Base-by-base conservation (phyloP, 1,140 invertebrate species). In the Ctenoplectra terminalis region DNA sequence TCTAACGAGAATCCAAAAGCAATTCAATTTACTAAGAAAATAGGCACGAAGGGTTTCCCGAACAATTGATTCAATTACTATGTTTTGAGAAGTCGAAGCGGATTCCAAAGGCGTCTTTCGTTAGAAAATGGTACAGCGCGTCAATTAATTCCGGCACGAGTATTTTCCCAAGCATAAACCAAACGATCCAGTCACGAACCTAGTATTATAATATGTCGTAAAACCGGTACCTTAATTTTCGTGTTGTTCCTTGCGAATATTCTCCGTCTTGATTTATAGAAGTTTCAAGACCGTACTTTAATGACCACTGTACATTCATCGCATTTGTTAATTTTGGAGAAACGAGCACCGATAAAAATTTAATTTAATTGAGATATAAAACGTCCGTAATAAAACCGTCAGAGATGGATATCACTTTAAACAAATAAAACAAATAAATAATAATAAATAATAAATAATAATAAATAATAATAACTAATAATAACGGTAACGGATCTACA, bases 21-120 rank as follows among this genome's bases (percentile, higher is more conserved):
- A 54, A 54, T 6, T 56, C 20, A 29, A 54, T 76, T 66, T 66
- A 67, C 61, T 56, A 52, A 67, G 61, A 56, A 67, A 76, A 43
- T 67, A 56, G 26, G 69, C 63, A 11, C 7, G 9, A 40, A 23
- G 20, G 26, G 8, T 17, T 29, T n/a, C 0, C 9, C 5, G 3
- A 54, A 5, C 4, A 56, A 34, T 17, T 66, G 73, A 75, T 66
- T 67, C 50, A 26, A 64, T 75, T 43, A 37, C n/a, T n/a, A 29
- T 23, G 34, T n/a, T 63, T 37, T 7, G 60, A 63, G 5, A 37
- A 20, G 1, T 60, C 17, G 15, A 34, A 34, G 8, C 31, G 17
- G 8, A 34, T 1, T 4, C 23, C 8, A n/a, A 40, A 40, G 2
- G 2, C 58, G 1, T 1, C 1, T 37, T 61, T 61, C 34, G 8